These are phyloP conservation scores for Seira sanloemensis DNA, from an alignment of 2,888 invertebrate species.

Conservation along the genomic window DNA sequence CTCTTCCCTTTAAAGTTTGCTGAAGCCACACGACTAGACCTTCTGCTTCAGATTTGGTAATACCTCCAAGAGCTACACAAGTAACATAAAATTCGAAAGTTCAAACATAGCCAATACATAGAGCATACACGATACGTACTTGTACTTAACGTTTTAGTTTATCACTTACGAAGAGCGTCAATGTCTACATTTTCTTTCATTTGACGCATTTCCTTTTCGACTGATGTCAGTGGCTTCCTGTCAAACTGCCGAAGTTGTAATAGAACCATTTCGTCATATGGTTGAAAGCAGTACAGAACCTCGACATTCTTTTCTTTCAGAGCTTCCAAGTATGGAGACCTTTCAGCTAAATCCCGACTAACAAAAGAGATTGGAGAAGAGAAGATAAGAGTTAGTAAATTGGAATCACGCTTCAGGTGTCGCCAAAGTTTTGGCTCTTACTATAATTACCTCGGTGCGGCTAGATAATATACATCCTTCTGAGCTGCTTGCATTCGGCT, in stretches of 20 bases:
- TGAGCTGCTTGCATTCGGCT: slow-evolving; percentile 86
- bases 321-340: slow-evolving; percentile 96
- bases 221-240: slow-evolving; percentile 86
- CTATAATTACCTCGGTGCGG: slow-evolving; percentile 89
- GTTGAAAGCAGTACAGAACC: slow-evolving; percentile 96
- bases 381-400: not conserved
- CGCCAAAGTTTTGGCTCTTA: too few species aligned
- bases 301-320: slow-evolving; percentile 91
- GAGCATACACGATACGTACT: not conserved
- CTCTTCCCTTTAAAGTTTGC: slow-evolving; percentile 85
- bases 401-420: too few species aligned
- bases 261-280: slow-evolving; percentile 96
- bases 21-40: slow-evolving; percentile 88
- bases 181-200: slow-evolving; percentile 80
- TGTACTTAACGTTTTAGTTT: not conserved
- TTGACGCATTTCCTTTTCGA: slow-evolving; percentile 94
- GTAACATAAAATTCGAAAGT: not conserved
- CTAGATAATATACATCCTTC: slow-evolving; percentile 92
- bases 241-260: slow-evolving; percentile 91
- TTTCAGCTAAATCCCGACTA: slow-evolving; percentile 93
- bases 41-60: slow-evolving; percentile 86
- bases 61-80: slow-evolving; percentile 80
- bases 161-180: slow-evolving; percentile 79
- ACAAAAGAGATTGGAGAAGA: too few species aligned
- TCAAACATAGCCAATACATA: too few species aligned